phyloP scores from a whole-genome alignment of 1,140 invertebrate species.

The Hyles vespertilio region DNA sequence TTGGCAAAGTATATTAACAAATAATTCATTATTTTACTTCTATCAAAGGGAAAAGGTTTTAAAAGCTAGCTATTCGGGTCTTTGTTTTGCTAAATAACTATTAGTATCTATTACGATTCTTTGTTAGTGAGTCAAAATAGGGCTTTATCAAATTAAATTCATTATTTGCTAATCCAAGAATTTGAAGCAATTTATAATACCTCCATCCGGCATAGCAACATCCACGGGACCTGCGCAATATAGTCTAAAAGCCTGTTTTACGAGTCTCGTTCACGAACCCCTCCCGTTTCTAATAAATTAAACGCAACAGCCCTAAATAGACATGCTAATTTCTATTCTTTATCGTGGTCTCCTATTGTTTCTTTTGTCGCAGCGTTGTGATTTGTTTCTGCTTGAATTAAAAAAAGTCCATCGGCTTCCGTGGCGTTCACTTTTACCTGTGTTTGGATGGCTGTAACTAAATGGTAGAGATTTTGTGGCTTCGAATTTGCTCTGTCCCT shows the following conservation, averaged over 20 bases:
- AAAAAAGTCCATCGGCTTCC: background rate
- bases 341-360: slow-evolving; percentile 16
- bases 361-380: slow-evolving; percentile 5
- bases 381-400: slow-evolving; percentile 10
- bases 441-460: background rate
- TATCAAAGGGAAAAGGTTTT: too few relatives aligned
- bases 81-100: too few relatives aligned
- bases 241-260: slow-evolving; percentile 28
- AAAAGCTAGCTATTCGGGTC: too few relatives aligned
- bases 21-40: too few relatives aligned
- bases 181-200: background rate
- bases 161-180: too few relatives aligned
- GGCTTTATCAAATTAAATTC: too few relatives aligned
- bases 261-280: slow-evolving; percentile 24
- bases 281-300: slow-evolving; percentile 39
- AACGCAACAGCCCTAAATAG: slow-evolving; percentile 36
- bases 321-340: slow-evolving; percentile 39
- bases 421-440: background rate
- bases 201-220: background rate
- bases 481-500: too few relatives aligned
- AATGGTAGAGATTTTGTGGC: too few relatives aligned
- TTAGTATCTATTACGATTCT: too few relatives aligned
- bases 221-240: slow-evolving; percentile 5
- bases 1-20: too few relatives aligned
- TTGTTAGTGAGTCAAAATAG: too few relatives aligned